Percentiles rank a stretch among this genome's conserved stretches.
Evolutionary conservation across 2,888 invertebrate genomes (phyloP).

Genomic region (Chrysopilus asiliformis): DNA sequence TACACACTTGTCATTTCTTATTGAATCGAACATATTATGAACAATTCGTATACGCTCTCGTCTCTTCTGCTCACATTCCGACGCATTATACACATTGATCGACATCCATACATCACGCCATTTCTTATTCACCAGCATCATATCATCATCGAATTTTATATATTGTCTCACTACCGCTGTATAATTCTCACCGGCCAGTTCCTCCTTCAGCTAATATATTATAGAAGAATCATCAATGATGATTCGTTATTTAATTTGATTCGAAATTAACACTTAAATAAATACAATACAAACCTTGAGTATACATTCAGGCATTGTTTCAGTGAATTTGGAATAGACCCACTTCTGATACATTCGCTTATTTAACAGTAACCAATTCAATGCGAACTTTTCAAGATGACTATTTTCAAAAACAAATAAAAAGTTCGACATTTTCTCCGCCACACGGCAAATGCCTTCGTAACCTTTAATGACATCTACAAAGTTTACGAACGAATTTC

Average conservation of each 20-base stretch:
- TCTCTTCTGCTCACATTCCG: conserved; percentile 28
- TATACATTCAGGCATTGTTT: conserved; percentile 42
- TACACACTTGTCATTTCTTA: conserved; percentile 28
- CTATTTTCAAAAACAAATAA: conserved; percentile 47
- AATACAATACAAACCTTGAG: too few species aligned
- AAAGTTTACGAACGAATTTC: neutral
- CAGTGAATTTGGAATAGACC: conserved; percentile 40
- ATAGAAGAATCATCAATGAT: neutral
- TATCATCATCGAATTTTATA: conserved; percentile 46
- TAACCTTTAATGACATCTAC: conserved; percentile 50
- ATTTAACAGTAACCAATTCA: conserved; percentile 54
- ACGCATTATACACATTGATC: conserved; percentile 31
- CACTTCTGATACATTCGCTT: conserved; percentile 50
- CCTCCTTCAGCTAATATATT: conserved; percentile 25
- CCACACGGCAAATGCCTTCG: conserved; percentile 45
- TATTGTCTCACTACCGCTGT: conserved; percentile 37
- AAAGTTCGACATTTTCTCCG: conserved; percentile 44
- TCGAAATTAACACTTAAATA: neutral
- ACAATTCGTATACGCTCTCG: conserved; percentile 28
- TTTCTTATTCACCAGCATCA: conserved; percentile 40
- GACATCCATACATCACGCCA: conserved; percentile 40
- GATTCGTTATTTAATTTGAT: too few species aligned
- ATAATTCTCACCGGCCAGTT: conserved; percentile 28
- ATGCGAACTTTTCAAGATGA: conserved; percentile 47
- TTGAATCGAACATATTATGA: conserved; percentile 30